phyloP scores from a whole-genome alignment of 2,113 vertebrate species.

The Herpailurus yagouaroundi region DNA sequence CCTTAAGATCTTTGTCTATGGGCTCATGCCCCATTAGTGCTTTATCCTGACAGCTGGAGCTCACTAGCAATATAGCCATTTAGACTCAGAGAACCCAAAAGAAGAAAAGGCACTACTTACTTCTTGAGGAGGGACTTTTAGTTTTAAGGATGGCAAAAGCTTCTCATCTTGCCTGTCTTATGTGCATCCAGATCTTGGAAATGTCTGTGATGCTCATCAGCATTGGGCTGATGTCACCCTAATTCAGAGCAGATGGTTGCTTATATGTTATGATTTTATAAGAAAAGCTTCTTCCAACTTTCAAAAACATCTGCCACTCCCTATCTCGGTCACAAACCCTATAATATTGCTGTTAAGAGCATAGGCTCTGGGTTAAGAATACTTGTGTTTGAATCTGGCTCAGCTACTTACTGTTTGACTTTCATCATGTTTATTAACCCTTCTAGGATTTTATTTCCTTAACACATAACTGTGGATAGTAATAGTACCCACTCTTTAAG shows the following conservation, averaged over 20 bases:
- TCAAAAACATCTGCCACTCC: conserved; percentile 62
- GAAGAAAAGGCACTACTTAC: background rate
- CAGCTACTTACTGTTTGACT: background rate
- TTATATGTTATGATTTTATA: conserved; percentile 67
- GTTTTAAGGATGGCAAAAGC: conserved; percentile 15
- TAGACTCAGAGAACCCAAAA: background rate
- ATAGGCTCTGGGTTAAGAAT: conserved; percentile 43
- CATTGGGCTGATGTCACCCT: conserved; percentile 53
- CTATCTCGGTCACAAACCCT: conserved; percentile 66
- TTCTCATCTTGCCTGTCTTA: conserved; percentile 22
- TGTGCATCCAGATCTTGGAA: conserved; percentile 58
- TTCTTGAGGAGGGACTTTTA: conserved; percentile 53
- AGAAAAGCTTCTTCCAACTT: conserved; percentile 58
- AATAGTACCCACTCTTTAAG: background rate
- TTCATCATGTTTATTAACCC: background rate
- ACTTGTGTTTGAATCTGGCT: conserved; percentile 16
- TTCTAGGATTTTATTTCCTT: background rate
- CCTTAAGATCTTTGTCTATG: background rate
- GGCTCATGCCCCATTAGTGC: background rate
- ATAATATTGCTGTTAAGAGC: conserved; percentile 22
- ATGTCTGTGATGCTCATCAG: conserved; percentile 65
- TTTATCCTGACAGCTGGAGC: conserved; percentile 26
- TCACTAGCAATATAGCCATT: conserved; percentile 19
- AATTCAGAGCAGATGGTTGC: conserved; percentile 73
- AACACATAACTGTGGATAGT: background rate